These are phyloP conservation scores for Lottia scabra DNA, from an alignment of 2,888 invertebrate genomes.

Conservation along the genomic window DNA sequence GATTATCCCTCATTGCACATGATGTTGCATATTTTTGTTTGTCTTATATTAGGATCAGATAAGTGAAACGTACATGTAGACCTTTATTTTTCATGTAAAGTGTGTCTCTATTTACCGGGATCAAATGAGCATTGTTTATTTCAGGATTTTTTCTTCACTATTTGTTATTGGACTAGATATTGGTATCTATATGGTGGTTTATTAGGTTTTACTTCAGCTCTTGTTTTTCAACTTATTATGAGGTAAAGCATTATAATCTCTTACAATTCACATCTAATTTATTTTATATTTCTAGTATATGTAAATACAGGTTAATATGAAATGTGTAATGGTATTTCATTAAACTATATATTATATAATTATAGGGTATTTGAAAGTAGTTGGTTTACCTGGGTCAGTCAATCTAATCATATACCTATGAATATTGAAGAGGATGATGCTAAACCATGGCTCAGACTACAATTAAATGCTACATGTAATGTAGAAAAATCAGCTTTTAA, in stretches of 20 bases:
- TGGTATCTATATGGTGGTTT: conserved; percentile 52
- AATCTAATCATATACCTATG: conserved; percentile 58
- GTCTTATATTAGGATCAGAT: too few species aligned
- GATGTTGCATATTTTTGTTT: too few species aligned
- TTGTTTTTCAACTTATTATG: conserved; percentile 58
- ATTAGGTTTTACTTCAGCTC: conserved; percentile 53
- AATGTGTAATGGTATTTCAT: too few species aligned
- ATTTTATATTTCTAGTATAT: too few species aligned
- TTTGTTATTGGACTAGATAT: conserved; percentile 48
- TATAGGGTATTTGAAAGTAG: conserved; percentile 25
- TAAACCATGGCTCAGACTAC: conserved; percentile 39
- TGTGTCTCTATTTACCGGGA: too few species aligned
- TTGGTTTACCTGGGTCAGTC: conserved; percentile 55
- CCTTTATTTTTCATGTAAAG: too few species aligned
- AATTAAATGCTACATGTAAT: conserved; percentile 51
- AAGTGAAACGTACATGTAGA: too few species aligned
- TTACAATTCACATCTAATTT: too few species aligned
- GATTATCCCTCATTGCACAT: too few species aligned
- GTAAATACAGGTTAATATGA: too few species aligned
- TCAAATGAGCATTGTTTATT: conserved; percentile 25
- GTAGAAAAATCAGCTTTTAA: conserved; percentile 48
- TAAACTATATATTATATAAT: background rate
- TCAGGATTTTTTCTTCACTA: conserved; percentile 57
- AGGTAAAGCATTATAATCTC: conserved; percentile 43
- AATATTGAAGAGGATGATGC: conserved; percentile 42